Percentiles rank a stretch among this genome's conserved stretches.
These are phyloP conservation scores for Zenarchopterus dispar DNA, from an alignment of 2,797 vertebrate genomes.

Conservation along the genomic window DNA sequence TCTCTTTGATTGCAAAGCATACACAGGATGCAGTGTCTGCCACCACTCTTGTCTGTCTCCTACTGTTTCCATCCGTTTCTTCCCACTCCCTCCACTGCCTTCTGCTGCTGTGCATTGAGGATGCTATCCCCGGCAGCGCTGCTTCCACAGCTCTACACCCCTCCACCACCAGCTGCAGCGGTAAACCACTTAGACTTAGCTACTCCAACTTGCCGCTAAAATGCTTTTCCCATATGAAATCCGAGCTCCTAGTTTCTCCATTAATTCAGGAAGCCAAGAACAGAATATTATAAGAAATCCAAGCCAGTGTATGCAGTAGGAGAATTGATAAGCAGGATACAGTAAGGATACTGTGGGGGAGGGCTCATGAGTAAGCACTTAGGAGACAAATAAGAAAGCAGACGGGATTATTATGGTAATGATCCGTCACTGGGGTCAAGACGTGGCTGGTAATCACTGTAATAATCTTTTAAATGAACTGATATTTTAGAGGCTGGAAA, in stretches of 20 bases:
- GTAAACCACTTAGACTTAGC: constrained; percentile 64
- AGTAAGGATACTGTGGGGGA: constrained; percentile 43
- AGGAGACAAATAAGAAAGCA: constrained; percentile 46
- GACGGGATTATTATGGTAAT: constrained; percentile 56
- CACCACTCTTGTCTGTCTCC: constrained; percentile 44
- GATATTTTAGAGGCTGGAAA: constrained; percentile 6
- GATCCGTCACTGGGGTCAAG: constrained; percentile 43
- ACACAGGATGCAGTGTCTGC: constrained; percentile 43
- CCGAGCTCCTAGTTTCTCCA: constrained; percentile 59
- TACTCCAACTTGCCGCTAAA: constrained; percentile 66
- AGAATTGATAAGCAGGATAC: constrained; percentile 49
- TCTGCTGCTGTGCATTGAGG: constrained; percentile 66
- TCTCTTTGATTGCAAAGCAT: constrained; percentile 44
- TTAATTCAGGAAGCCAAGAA: constrained; percentile 69
- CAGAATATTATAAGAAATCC: constrained; percentile 63
- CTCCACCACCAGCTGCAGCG: constrained; percentile 30
- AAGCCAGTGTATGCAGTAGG: constrained; percentile 54
- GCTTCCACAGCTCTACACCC: constrained; percentile 68
- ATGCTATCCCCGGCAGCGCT: constrained; percentile 60
- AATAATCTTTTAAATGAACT: constrained; percentile 26
- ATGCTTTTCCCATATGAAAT: constrained; percentile 62
- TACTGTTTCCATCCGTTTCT: constrained; percentile 40
- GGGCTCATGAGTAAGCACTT: constrained; percentile 40
- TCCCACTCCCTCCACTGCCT: constrained; percentile 54
- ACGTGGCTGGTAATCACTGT: constrained; percentile 17